These are phyloP conservation scores for Tineola bisselliella DNA, from an alignment of 2,888 invertebrate genomes.

Conservation along the genomic window DNA sequence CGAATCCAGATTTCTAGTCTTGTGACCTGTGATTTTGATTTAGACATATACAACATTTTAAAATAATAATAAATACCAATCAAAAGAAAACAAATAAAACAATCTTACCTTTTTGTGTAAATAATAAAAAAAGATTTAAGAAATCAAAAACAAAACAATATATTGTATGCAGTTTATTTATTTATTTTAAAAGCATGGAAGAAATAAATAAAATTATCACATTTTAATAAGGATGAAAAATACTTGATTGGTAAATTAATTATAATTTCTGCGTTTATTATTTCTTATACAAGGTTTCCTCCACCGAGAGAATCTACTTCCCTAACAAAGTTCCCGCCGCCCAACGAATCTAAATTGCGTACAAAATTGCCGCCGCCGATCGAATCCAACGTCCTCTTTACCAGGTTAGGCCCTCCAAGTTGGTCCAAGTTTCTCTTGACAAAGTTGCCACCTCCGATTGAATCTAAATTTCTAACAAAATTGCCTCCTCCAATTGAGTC, in stretches of 20 bases:
- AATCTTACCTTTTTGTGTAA: background rate
- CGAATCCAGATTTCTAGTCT: constrained; percentile 43
- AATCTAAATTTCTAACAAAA: constrained; percentile 50
- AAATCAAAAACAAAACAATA: background rate
- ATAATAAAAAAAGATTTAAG: background rate
- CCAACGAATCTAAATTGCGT: constrained; percentile 54
- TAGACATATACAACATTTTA: background rate
- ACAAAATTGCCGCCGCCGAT: constrained; percentile 56
- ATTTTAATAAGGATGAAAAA: background rate
- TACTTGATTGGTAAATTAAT: background rate
- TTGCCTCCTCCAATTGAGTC: constrained; percentile 50
- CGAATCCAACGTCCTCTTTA: constrained; percentile 49
- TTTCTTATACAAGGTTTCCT: constrained; percentile 41
- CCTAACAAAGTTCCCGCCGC: constrained; percentile 60
- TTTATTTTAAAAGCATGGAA: background rate
- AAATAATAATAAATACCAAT: background rate
- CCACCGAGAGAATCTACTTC: constrained; percentile 43
- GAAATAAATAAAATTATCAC: constrained; percentile 6
- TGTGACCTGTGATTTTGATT: constrained; percentile 38
- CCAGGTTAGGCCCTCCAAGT: constrained; percentile 50
- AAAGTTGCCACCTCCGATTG: constrained; percentile 47
- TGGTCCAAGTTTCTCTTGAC: constrained; percentile 53
- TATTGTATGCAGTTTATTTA: background rate
- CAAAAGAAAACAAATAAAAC: background rate
- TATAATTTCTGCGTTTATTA: background rate